These are phyloP conservation scores for Andrena flavipes DNA, from an alignment of 2,888 invertebrate genomes.

Conservation along the genomic window DNA sequence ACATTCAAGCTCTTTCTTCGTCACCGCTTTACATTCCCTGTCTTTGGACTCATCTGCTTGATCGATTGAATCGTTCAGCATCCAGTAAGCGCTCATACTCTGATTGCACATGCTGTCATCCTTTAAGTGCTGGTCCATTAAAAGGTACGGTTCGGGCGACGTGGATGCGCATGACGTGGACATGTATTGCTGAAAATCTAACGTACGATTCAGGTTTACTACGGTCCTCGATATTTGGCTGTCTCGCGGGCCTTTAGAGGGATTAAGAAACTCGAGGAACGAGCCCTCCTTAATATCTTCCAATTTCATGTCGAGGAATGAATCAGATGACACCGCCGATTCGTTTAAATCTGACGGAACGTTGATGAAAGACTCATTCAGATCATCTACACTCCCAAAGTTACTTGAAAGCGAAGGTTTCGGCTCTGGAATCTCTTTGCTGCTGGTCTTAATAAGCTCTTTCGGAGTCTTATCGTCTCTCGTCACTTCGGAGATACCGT, in stretches of 20 bases:
- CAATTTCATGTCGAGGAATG: not conserved
- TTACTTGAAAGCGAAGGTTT: not conserved
- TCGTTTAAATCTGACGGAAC: conserved; percentile 2
- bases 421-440: not conserved
- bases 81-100: conserved; percentile 38
- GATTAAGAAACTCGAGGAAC: not conserved
- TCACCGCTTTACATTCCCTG: not conserved
- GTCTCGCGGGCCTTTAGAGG: not conserved
- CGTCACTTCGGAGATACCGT: not conserved
- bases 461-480: not conserved
- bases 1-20: not conserved
- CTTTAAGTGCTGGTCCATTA: conserved; percentile 27
- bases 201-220: conserved; percentile 18
- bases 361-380: conserved; percentile 1
- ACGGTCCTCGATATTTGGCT: not conserved
- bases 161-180: conserved; percentile 58
- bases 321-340: conserved; percentile 8
- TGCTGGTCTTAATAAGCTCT: not conserved
- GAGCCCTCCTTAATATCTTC: conserved; percentile 2
- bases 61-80: conserved; percentile 49
- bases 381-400: conserved; percentile 3
- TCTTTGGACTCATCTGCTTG: conserved; percentile 20
- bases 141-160: conserved; percentile 52
- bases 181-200: conserved; percentile 30
- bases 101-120: conserved; percentile 42